Percentiles rank a stretch among this genome's conserved stretches.
These are phyloP conservation scores for Drosophila pruinosa DNA, from an alignment of 1,140 invertebrate species.

Conservation along the genomic window DNA sequence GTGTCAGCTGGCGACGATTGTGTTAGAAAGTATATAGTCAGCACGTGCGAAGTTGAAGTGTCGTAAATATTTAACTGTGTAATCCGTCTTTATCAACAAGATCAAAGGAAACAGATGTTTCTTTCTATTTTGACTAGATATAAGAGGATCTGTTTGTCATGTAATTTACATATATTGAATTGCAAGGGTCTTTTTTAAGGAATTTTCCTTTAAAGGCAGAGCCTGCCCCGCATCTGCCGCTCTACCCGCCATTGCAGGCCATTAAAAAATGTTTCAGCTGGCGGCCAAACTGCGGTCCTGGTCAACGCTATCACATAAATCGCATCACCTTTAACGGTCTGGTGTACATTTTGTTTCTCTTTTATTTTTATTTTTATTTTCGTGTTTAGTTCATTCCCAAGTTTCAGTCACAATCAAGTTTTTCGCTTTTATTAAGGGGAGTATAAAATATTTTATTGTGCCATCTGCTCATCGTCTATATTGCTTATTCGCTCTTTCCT, in stretches of 20 bases:
- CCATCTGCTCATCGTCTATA: constrained; percentile 37
- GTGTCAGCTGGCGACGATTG: too few species aligned
- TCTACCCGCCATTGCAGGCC: background rate
- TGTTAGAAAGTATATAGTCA: too few species aligned
- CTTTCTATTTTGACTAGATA: too few species aligned
- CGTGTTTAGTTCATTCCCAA: constrained; percentile 43
- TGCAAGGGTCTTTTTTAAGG: too few species aligned
- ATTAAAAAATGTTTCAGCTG: constrained; percentile 18
- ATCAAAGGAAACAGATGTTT: too few species aligned
- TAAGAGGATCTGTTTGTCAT: too few species aligned
- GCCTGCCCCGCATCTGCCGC: too few species aligned
- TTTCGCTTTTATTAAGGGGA: constrained; percentile 66
- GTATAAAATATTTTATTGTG: constrained; percentile 68
- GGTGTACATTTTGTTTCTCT: constrained; percentile 6
- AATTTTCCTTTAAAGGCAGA: too few species aligned
- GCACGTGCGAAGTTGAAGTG: too few species aligned
- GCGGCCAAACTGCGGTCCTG: constrained; percentile 22
- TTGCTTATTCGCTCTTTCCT: background rate
- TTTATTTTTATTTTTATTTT: constrained; percentile 10
- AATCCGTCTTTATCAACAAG: too few species aligned
- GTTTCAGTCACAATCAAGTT: constrained; percentile 71
- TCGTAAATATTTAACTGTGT: too few species aligned
- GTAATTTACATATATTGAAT: too few species aligned
- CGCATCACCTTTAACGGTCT: constrained; percentile 36
- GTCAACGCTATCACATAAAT: constrained; percentile 59